phyloP scores from a whole-genome alignment of 2,113 vertebrate genomes.

The Pungitius pungitius region DNA sequence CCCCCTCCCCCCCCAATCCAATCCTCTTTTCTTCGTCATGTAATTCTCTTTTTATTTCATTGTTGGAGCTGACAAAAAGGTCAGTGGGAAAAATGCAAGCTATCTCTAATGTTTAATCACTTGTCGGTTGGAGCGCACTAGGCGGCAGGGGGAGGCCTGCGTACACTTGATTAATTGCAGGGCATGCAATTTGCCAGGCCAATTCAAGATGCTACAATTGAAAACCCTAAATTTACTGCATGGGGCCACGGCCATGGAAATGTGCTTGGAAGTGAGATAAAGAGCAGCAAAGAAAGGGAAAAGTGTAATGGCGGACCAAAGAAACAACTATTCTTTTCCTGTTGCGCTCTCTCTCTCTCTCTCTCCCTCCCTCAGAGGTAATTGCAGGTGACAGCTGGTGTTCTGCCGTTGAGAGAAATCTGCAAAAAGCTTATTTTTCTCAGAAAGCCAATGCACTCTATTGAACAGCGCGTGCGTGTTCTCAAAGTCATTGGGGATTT shows the following conservation, averaged over 20 bases:
- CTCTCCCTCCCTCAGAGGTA: conserved; percentile 39
- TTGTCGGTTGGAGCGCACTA: conserved; percentile 25
- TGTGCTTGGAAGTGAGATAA: conserved; percentile 54
- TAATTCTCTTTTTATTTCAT: conserved; percentile 64
- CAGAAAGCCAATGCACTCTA: conserved; percentile 63
- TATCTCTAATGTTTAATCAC: conserved; percentile 74
- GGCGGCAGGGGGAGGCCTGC: conserved; percentile 37
- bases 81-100: conserved; percentile 27
- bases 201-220: conserved; percentile 50
- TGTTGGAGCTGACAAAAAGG: conserved; percentile 67
- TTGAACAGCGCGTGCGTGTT: conserved; percentile 66
- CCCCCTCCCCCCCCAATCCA: neutral
- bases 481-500: conserved; percentile 58
- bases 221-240: conserved; percentile 52
- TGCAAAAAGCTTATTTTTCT: conserved; percentile 57
- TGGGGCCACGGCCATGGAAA: conserved; percentile 20
- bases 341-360: conserved; percentile 4
- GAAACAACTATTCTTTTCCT: conserved; percentile 36
- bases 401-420: conserved; percentile 61
- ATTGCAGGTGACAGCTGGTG: conserved; percentile 72
- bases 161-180: conserved; percentile 74
- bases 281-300: conserved; percentile 49
- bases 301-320: conserved; percentile 49
- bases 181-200: conserved; percentile 46
- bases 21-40: conserved; percentile 37